Conservation (phyloP, 2,888 invertebrate species). For the Andrena flavipes region DNA sequence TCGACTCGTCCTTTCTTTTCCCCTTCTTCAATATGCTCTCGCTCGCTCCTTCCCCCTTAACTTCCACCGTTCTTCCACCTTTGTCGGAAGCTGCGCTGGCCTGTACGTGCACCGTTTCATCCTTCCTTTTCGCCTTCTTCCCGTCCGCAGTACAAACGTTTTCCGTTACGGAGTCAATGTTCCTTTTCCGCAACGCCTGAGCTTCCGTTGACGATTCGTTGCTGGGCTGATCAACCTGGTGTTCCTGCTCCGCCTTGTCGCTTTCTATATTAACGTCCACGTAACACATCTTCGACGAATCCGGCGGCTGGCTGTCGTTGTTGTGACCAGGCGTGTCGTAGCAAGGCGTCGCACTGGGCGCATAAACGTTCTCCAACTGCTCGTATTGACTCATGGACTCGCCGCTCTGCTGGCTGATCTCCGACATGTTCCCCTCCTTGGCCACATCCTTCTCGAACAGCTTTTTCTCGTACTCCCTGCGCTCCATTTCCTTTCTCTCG, state of each 20-base stretch:
- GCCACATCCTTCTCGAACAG: slow-evolving; percentile 75
- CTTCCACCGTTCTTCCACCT: not conserved
- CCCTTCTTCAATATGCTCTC: not conserved
- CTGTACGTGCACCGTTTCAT: not conserved
- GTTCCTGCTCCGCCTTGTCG: slow-evolving; percentile 47
- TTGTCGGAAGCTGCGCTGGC: not conserved
- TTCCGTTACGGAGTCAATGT: not conserved
- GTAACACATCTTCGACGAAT: slow-evolving; percentile 70
- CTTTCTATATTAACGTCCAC: slow-evolving; percentile 70
- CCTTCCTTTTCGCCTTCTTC: slow-evolving; percentile 13
- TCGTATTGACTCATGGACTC: slow-evolving; percentile 81
- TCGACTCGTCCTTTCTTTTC: not conserved
- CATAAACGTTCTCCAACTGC: slow-evolving; percentile 82
- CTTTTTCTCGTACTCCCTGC: slow-evolving; percentile 74
- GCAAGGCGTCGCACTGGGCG: slow-evolving; percentile 81
- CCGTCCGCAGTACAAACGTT: not conserved
- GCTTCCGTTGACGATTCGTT: not conserved
- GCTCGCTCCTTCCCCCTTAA: not conserved
- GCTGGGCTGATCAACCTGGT: not conserved
- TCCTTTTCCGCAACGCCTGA: slow-evolving; percentile 24
- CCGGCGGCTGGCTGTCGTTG: slow-evolving; percentile 59
- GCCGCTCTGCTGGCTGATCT: slow-evolving; percentile 79
- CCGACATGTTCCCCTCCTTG: slow-evolving; percentile 74
- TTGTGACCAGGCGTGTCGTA: slow-evolving; percentile 81
- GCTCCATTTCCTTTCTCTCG: slow-evolving; percentile 67